A percentile compares a stretch with the other conserved stretches of the same genome.
phyloP scores from a whole-genome alignment of 2,797 vertebrate genomes.

The Spea hammondii region DNA sequence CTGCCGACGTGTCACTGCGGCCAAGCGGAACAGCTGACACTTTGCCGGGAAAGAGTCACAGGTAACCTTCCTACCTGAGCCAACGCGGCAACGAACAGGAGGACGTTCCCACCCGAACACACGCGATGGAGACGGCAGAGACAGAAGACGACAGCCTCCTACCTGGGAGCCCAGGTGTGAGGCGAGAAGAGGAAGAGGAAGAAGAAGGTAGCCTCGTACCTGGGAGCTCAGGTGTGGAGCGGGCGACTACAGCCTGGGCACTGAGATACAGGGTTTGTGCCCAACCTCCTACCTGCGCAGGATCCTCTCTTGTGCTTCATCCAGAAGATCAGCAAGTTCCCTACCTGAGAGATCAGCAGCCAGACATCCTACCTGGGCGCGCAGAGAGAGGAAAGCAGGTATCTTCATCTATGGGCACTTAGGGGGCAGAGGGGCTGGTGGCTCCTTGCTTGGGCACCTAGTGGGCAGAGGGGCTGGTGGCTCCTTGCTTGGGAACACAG shows the following conservation, averaged over 20 bases:
- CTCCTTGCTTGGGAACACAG: background rate
- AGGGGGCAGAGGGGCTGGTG: background rate
- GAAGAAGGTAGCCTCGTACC: background rate
- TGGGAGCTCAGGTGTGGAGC: background rate
- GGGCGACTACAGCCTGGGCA: background rate
- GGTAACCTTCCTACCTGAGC: constrained; percentile 43
- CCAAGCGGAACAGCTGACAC: constrained; percentile 23
- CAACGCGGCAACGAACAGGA: background rate
- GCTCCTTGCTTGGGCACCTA: background rate
- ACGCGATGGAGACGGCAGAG: background rate
- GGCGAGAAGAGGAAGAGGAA: too few relatives aligned
- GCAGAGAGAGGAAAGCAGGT: background rate
- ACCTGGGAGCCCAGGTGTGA: background rate
- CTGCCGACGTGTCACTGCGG: constrained; percentile 46
- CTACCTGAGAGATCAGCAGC: background rate
- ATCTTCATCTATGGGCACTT: background rate
- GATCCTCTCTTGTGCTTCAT: too few relatives aligned
- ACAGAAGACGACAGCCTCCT: background rate
- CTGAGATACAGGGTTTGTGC: background rate
- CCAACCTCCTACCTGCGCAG: background rate
- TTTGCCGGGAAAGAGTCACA: background rate
- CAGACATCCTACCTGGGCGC: background rate
- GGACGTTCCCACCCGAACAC: constrained; percentile 20
- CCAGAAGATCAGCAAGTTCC: background rate
- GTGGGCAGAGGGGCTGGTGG: background rate